These are phyloP conservation scores for Phrynocephalus versicolor DNA, from an alignment of 2,113 vertebrate genomes.

Conservation along the genomic window DNA sequence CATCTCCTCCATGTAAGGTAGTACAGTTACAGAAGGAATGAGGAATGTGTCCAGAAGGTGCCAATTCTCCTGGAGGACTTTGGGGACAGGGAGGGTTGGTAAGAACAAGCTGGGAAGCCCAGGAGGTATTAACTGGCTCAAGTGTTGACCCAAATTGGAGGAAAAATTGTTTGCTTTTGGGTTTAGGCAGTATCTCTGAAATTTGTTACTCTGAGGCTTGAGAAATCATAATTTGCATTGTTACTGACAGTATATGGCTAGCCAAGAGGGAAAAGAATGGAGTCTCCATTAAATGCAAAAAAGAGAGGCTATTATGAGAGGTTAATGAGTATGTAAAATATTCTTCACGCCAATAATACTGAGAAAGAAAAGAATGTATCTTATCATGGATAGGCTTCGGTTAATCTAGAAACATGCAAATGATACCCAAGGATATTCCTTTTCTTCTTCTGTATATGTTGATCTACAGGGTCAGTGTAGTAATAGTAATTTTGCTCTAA, in stretches of 20 bases:
- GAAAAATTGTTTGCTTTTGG: too few relatives aligned
- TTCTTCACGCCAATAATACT: background rate
- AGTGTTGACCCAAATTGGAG: too few relatives aligned
- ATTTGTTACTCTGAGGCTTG: too few relatives aligned
- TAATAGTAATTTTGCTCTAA: background rate
- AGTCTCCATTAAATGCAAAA: background rate
- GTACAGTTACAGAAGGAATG: background rate
- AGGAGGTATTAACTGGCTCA: too few relatives aligned
- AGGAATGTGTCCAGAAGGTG: background rate
- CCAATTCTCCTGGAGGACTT: too few relatives aligned
- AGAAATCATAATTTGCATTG: too few relatives aligned
- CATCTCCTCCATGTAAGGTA: background rate
- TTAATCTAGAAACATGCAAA: background rate
- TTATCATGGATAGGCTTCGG: background rate
- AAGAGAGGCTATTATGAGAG: background rate
- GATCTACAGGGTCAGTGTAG: background rate
- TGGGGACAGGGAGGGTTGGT: too few relatives aligned
- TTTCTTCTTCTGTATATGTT: background rate
- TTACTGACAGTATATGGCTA: background rate
- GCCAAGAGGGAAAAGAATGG: background rate
- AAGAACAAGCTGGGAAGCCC: too few relatives aligned
- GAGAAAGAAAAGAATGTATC: background rate
- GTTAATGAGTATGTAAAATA: background rate
- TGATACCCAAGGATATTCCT: background rate
- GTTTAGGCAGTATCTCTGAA: too few relatives aligned